Conservation (phyloP, 2,888 invertebrate species). For the Adela reaumurella region DNA sequence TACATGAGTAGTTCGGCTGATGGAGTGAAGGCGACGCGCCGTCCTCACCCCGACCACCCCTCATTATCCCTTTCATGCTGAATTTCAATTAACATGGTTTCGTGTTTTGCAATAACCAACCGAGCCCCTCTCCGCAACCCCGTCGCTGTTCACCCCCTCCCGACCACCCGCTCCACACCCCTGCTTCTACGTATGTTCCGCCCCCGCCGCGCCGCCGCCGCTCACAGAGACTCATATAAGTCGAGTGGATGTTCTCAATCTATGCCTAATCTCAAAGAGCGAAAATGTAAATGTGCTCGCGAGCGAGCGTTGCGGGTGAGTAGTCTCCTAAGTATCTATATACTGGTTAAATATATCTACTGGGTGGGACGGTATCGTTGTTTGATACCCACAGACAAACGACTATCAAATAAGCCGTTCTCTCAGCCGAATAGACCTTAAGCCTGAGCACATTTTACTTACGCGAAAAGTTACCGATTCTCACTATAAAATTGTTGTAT, state of each 20-base stretch:
- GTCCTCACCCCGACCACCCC: slow-evolving; percentile 22
- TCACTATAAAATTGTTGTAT: too few species aligned
- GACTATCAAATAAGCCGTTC: too few species aligned
- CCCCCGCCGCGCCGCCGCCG: neutral
- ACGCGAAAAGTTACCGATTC: too few species aligned
- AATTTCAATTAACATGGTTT: slow-evolving; percentile 53
- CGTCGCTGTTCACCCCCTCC: slow-evolving; percentile 13
- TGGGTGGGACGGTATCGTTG: too few species aligned
- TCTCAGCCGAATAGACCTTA: too few species aligned
- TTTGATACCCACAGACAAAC: too few species aligned
- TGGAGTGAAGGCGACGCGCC: slow-evolving; percentile 22
- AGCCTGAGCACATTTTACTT: too few species aligned
- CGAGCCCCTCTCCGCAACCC: slow-evolving; percentile 24
- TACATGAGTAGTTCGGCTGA: slow-evolving; percentile 20
- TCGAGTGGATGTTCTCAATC: neutral
- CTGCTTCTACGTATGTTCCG: neutral
- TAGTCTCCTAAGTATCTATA: too few species aligned
- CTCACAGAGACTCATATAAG: neutral
- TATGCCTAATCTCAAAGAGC: neutral
- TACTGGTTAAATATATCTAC: too few species aligned
- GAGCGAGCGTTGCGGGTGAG: neutral
- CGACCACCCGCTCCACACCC: neutral
- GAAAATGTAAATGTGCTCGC: neutral
- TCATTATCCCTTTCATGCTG: slow-evolving; percentile 56
- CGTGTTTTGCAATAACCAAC: slow-evolving; percentile 47